Evolutionary conservation across 2,797 vertebrate species (phyloP).

Genomic region (Nyctibius grandis): DNA sequence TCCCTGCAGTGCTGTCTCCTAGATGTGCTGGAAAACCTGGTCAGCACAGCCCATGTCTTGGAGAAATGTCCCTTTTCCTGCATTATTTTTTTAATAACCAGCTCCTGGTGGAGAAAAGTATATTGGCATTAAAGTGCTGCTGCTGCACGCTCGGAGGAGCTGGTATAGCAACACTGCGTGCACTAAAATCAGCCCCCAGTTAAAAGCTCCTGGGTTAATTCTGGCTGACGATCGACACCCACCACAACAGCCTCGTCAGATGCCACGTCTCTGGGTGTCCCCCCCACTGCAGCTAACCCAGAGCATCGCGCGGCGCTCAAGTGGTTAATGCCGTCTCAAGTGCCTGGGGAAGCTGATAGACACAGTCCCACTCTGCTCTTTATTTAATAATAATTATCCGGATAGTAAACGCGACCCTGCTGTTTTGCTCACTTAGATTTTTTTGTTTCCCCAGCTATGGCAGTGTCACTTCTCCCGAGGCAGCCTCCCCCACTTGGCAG

Average conservation of each 20-base stretch:
- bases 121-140: not conserved
- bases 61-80: not conserved
- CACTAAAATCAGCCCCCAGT: not conserved
- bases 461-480: conserved; percentile 52
- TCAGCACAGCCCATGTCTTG: not conserved
- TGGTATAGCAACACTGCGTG: rapidly evolving
- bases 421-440: conserved; percentile 53
- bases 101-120: not conserved
- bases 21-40: not conserved
- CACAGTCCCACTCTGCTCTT: not conserved
- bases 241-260: not conserved
- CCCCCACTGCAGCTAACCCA: not conserved
- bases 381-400: conserved; percentile 43
- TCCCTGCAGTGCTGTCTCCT: not conserved
- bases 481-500: conserved; percentile 55
- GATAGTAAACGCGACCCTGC: conserved; percentile 53
- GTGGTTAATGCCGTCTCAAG: not conserved
- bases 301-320: not conserved
- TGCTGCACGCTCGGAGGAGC: not conserved
- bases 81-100: not conserved
- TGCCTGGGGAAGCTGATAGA: not conserved
- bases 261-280: not conserved
- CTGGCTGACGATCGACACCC: not conserved
- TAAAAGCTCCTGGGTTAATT: not conserved
- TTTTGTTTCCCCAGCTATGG: conserved; percentile 55